Conservation (phyloP, 1,140 invertebrate genomes). For the Trinorchestia longiramus region DNA sequence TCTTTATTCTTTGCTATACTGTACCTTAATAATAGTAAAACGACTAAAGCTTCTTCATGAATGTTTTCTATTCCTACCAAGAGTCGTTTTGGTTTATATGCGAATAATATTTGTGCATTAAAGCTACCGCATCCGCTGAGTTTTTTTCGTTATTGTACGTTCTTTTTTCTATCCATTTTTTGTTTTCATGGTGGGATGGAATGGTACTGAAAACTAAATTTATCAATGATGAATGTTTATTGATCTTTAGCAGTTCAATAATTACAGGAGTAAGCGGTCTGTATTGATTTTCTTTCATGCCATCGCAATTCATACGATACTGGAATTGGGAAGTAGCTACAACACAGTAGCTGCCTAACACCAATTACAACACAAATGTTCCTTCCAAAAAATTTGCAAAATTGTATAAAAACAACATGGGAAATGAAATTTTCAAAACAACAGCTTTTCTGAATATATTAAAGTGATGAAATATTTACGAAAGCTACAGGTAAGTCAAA, state of each 20-base stretch:
- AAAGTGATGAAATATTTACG: background rate
- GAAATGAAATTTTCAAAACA: no score
- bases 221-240: background rate
- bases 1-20: background rate
- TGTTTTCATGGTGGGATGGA: background rate
- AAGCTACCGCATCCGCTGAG: no score
- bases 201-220: background rate
- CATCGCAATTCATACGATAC: no score
- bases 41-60: background rate
- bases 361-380: no score
- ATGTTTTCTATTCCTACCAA: background rate
- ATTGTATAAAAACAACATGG: no score
- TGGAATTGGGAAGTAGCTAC: no score
- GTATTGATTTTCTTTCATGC: no score
- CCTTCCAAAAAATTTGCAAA: no score
- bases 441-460: background rate
- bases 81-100: background rate
- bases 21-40: background rate
- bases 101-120: background rate
- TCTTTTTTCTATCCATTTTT: background rate
- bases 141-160: background rate
- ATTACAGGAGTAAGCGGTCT: no score
- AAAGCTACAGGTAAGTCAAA: background rate
- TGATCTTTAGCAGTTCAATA: background rate
- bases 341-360: no score